These are phyloP conservation scores for Ibycter americanus DNA, from an alignment of 2,797 vertebrate genomes.

Conservation along the genomic window DNA sequence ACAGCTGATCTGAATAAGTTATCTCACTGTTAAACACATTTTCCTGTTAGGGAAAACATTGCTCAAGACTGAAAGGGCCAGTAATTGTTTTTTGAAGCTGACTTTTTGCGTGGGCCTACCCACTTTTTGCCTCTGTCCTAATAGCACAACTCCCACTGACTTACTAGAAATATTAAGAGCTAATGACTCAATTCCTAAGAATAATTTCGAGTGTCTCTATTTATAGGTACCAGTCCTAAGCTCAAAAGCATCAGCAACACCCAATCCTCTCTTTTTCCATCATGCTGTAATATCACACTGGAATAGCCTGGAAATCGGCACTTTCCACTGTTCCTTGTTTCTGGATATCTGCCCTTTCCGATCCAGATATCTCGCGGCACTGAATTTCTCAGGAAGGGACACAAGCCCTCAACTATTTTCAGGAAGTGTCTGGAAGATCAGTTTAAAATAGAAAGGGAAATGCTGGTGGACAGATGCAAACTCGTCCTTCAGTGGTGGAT, in stretches of 20 bases:
- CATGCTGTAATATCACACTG: not conserved
- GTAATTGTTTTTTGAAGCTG: not conserved
- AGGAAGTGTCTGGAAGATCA: slow-evolving; percentile 24
- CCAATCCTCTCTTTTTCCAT: slow-evolving; percentile 15
- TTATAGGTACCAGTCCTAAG: slow-evolving; percentile 34
- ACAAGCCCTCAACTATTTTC: not conserved
- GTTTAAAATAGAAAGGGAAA: slow-evolving; percentile 45
- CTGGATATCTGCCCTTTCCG: slow-evolving; percentile 36
- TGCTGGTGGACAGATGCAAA: slow-evolving; percentile 27
- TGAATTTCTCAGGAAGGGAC: slow-evolving; percentile 8
- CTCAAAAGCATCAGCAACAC: slow-evolving; percentile 19
- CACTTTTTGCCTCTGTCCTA: slow-evolving; percentile 20
- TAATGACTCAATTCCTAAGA: slow-evolving; percentile 67
- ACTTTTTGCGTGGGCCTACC: not conserved
- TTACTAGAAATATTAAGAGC: slow-evolving; percentile 66
- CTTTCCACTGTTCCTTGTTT: slow-evolving; percentile 22
- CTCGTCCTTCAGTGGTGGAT: not conserved
- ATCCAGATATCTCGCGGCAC: not conserved
- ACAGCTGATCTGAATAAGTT: slow-evolving; percentile 8
- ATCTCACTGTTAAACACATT: not conserved
- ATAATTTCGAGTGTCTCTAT: slow-evolving; percentile 25
- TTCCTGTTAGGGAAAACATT: slow-evolving; percentile 35
- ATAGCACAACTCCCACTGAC: slow-evolving; percentile 45
- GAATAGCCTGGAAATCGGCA: slow-evolving; percentile 28
- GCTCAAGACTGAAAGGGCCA: not conserved